Conservation (phyloP, 1,140 invertebrate genomes). For the Galleria mellonella region DNA sequence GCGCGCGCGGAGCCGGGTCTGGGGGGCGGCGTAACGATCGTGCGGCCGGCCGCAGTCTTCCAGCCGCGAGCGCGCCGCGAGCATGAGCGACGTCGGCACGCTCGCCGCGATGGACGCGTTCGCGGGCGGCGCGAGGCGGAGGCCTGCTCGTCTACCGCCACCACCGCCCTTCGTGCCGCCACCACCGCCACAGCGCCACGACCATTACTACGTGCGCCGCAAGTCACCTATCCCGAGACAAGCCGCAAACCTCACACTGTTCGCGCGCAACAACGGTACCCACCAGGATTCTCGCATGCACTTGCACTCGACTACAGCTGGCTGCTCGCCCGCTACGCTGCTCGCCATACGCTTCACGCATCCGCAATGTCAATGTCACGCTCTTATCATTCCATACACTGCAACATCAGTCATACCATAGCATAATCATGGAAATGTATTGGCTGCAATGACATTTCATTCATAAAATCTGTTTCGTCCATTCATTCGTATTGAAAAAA, state of each 20-base stretch:
- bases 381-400: slow-evolving; percentile 12
- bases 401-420: no score
- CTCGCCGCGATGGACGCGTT: slow-evolving; percentile 70
- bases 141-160: slow-evolving; percentile 58
- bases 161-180: slow-evolving; percentile 69
- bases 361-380: slow-evolving; percentile 43
- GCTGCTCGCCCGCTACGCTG: slow-evolving; percentile 9
- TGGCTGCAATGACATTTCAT: no score
- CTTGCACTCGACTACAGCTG: slow-evolving; percentile 13
- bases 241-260: slow-evolving; percentile 56
- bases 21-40: slow-evolving; percentile 63
- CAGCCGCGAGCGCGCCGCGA: slow-evolving; percentile 69
- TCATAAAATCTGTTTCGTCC: no score
- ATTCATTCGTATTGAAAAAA: no score
- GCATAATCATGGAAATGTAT: no score
- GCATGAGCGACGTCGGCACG: slow-evolving; percentile 70
- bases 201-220: slow-evolving; percentile 68
- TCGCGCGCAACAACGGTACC: slow-evolving; percentile 61
- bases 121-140: slow-evolving; percentile 69
- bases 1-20: slow-evolving; percentile 51
- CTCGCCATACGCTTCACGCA: slow-evolving; percentile 3
- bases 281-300: slow-evolving; percentile 20
- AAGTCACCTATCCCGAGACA: slow-evolving; percentile 62
- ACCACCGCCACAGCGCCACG: slow-evolving; percentile 62
- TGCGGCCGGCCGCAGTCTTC: slow-evolving; percentile 74